Percentiles rank a stretch among this genome's conserved stretches.
Conservation (phyloP, 2,113 vertebrate species). For the Cariama cristata region DNA sequence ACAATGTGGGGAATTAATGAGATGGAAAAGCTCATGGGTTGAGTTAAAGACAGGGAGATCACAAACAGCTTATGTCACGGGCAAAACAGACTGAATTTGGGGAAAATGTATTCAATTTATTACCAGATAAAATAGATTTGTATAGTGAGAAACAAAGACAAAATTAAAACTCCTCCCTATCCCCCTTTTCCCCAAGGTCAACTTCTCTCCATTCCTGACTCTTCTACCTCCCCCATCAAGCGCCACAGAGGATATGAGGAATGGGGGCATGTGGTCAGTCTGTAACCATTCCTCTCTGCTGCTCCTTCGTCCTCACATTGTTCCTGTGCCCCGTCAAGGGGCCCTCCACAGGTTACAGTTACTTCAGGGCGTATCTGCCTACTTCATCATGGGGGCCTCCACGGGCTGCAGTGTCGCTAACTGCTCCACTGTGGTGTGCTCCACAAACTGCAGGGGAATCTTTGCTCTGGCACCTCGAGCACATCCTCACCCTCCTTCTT, state of each 20-base stretch:
- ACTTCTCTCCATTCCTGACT: not conserved
- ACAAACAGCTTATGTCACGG: not conserved
- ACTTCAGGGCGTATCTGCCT: not conserved
- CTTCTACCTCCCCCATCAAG: not conserved
- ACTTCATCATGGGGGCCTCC: not conserved
- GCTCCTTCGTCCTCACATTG: not conserved
- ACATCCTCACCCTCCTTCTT: not conserved
- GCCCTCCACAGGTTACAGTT: not conserved
- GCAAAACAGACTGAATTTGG: not conserved
- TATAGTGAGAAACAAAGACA: not conserved
- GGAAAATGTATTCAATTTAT: not conserved
- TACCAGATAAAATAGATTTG: not conserved
- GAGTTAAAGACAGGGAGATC: not conserved
- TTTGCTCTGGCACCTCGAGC: not conserved
- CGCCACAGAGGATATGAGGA: rapidly evolving
- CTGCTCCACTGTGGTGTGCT: not conserved
- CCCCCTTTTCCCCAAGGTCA: not conserved
- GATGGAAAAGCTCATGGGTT: not conserved
- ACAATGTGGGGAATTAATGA: not conserved
- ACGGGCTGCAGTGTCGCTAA: not conserved
- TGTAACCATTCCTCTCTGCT: rapidly evolving
- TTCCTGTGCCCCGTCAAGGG: not conserved
- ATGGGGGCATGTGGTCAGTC: rapidly evolving
- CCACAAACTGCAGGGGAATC: not conserved
- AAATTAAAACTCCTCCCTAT: not conserved